A percentile compares a stretch with the other conserved stretches of the same genome.
Evolutionary conservation across 2,797 vertebrate genomes (phyloP).

Genomic region (Cuculus canorus): DNA sequence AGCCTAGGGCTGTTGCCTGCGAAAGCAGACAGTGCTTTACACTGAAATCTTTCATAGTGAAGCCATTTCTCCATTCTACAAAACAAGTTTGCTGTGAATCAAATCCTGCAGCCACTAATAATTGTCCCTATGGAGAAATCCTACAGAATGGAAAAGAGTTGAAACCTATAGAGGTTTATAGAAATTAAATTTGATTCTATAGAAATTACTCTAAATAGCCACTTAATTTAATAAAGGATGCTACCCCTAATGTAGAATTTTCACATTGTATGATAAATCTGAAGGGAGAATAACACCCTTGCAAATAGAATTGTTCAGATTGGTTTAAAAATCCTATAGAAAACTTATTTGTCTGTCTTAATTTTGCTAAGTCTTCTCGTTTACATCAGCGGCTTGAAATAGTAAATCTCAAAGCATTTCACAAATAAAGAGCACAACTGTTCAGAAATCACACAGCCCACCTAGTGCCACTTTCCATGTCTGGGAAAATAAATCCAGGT

Average conservation of each 20-base stretch:
- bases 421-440: conserved; percentile 25
- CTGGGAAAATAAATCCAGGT: conserved; percentile 47
- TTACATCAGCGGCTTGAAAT: background rate
- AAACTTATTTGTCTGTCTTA: conserved; percentile 13
- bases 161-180: conserved; percentile 17
- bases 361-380: conserved; percentile 23
- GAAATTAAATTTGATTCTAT: conserved; percentile 52
- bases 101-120: conserved; percentile 31
- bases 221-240: conserved; percentile 41
- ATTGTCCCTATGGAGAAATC: conserved; percentile 27
- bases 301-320: conserved; percentile 29
- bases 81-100: conserved; percentile 37
- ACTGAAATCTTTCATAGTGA: background rate
- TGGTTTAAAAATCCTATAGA: conserved; percentile 44
- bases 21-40: background rate
- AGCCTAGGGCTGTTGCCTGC: background rate
- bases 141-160: conserved; percentile 3
- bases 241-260: conserved; percentile 23
- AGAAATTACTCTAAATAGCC: conserved; percentile 54
- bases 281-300: conserved; percentile 25
- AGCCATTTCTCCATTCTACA: conserved; percentile 28
- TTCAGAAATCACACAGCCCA: conserved; percentile 1
- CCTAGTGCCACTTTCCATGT: background rate
- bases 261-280: conserved; percentile 27
- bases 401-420: background rate